Evolutionary conservation across 1,140 invertebrate species (phyloP), one percentile per base, ranked within the genome.

Genomic region (Grapholita molesta): DNA sequence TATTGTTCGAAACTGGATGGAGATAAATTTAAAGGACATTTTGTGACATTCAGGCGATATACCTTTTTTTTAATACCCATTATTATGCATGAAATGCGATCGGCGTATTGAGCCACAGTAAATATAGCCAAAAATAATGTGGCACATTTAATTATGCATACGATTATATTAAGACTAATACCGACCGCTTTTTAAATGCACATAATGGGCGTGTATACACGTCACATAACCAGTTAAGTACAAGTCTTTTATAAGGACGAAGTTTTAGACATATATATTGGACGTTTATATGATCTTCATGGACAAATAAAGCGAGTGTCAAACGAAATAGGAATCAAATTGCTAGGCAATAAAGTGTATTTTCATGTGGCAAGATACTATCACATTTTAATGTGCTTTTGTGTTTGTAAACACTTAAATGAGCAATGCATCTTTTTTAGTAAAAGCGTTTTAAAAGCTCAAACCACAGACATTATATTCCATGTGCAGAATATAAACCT

Each of bases 1-100:
- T 91, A 91, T 91, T 91, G 89, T 91, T 89, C 84, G 72, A 84
- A 82, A 70, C 82, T 89, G 89, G 86, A 91, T 89, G 89, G 87
- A 89, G 76, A 88, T 82, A 83, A 38, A 84, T 73, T 82, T 77
- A 73, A n/a, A 88, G 86, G 86, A 87, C 86, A 87, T 66, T 66
- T 61, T 68, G 53, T 70, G 66, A 70, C 68, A 77, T 73, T 75
- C 86, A 79, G 85, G 68, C 76, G 71, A 79, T 77, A 78, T 72
- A 74, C 78, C 82, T 78, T 72, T 78, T 74, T 78, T 82, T 84
- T 77, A 82, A 78, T 71, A 80, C 77, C 82, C 74, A 75, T 75
- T 75, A 77, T 76, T 30, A 32, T 61, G n/a, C 28, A 61, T 30
- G 28, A 61, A 28, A 30, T 7, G n/a, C 21, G 35, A 61, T 30